phyloP scores from a whole-genome alignment of 2,113 vertebrate species.

The Petaurus breviceps region DNA sequence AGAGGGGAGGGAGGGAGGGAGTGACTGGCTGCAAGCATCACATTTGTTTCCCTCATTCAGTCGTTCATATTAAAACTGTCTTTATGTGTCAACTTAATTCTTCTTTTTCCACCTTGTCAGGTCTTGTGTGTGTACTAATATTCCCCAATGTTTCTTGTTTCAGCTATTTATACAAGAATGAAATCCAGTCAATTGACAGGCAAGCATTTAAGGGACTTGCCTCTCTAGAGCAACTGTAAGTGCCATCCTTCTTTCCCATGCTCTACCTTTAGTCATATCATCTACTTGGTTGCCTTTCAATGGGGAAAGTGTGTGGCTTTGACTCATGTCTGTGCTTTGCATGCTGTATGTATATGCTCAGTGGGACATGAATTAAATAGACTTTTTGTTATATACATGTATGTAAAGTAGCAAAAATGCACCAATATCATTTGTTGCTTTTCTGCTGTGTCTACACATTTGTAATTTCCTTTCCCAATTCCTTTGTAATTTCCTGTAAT shows the following conservation, averaged over 20 bases:
- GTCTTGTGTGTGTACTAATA: conserved; percentile 89
- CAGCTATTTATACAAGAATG: conserved; percentile 99
- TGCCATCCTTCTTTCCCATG: conserved; percentile 85
- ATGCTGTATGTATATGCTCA: conserved; percentile 86
- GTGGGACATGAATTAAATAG: conserved; percentile 68
- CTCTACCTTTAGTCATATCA: conserved; percentile 59
- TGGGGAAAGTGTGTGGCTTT: conserved; percentile 74
- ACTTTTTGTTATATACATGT: conserved; percentile 72
- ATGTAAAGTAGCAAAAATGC: background rate
- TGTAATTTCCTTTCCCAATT: conserved; percentile 70
- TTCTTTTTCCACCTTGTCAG: conserved; percentile 71
- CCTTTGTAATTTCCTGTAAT: background rate
- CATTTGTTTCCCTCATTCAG: conserved; percentile 60
- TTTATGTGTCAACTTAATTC: conserved; percentile 74
- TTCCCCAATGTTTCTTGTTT: conserved; percentile 94
- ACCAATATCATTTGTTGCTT: background rate
- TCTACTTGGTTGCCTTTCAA: conserved; percentile 74
- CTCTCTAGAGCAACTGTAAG: conserved; percentile 99
- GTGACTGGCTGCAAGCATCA: background rate
- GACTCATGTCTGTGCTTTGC: conserved; percentile 73
- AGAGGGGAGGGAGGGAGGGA: background rate
- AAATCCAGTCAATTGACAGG: conserved; percentile 99
- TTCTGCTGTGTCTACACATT: conserved; percentile 74
- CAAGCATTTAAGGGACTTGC: conserved; percentile 99
- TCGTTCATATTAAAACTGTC: conserved; percentile 68